Evolutionary conservation across 2,888 invertebrate genomes (phyloP).

Genomic region (Agrotis ipsilon): DNA sequence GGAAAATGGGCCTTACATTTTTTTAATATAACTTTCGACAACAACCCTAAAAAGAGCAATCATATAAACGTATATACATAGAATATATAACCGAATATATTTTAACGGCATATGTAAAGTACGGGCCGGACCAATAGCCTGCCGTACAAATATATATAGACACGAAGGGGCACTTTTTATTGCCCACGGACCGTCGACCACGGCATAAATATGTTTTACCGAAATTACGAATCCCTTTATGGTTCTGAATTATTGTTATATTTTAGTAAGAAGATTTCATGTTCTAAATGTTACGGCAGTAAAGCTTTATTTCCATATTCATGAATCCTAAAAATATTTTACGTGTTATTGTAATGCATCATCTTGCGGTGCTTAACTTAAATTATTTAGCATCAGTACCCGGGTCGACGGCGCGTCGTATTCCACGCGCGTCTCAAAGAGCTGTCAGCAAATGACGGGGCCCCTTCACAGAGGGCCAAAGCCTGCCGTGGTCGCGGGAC

Average conservation of each 20-base stretch:
- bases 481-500: no score
- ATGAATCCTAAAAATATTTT: no score
- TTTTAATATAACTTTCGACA: conserved; percentile 19
- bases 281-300: not conserved
- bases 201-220: conserved; percentile 69
- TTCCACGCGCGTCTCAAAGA: no score
- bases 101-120: conserved; percentile 65
- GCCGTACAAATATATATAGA: conserved; percentile 39
- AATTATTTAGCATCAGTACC: no score
- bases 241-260: conserved; percentile 43
- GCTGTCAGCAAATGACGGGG: no score
- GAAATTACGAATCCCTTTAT: conserved; percentile 63
- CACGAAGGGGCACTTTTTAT: conserved; percentile 71
- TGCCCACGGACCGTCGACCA: conserved; percentile 61
- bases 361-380: no score
- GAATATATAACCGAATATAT: conserved; percentile 47
- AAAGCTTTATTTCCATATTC: conserved; percentile 17
- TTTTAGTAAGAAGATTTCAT: conserved; percentile 45
- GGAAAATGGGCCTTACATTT: no score
- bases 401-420: no score
- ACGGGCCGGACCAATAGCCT: conserved; percentile 55
- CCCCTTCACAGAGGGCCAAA: no score
- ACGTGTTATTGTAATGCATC: no score
- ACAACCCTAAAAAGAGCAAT: conserved; percentile 24
- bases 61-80: conserved; percentile 30